These are phyloP conservation scores for Rhizoglyphus robini DNA, from an alignment of 1,140 invertebrate species.

Conservation along the genomic window DNA sequence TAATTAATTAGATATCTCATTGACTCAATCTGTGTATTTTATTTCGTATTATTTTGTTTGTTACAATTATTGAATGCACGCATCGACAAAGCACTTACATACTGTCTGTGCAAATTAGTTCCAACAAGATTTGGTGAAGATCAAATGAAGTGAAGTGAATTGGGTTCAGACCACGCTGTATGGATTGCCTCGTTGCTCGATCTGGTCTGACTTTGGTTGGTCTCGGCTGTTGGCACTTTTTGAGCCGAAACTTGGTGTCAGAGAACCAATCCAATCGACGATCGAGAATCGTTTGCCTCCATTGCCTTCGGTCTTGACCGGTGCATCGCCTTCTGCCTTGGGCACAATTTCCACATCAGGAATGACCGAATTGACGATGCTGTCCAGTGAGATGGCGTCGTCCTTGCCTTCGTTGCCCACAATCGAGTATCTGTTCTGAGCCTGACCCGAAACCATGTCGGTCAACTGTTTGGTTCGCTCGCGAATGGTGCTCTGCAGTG, in stretches of 20 bases:
- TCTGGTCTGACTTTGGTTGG: neutral
- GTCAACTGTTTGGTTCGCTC: neutral
- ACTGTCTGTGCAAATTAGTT: no score
- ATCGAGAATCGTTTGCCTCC: neutral
- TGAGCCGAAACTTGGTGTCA: neutral
- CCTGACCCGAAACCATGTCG: neutral
- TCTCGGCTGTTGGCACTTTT: neutral
- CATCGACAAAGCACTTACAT: no score
- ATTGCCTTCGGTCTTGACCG: neutral
- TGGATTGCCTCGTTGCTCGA: neutral
- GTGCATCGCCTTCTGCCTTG: neutral
- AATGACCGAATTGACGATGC: neutral
- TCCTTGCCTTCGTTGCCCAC: neutral
- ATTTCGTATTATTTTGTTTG: no score
- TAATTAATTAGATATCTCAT: no score
- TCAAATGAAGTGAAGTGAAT: no score
- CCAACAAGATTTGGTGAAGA: no score
- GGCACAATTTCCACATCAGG: slow-evolving; percentile 4
- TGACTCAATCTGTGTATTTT: no score
- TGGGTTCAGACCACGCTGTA: no score
- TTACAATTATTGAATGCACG: no score
- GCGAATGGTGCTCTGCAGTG: neutral
- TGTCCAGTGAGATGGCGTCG: neutral
- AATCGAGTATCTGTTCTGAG: neutral
- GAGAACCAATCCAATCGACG: neutral